A percentile compares a stretch with the other conserved stretches of the same genome.
phyloP scores from a whole-genome alignment of 2,113 vertebrate genomes.

The Bettongia penicillata region DNA sequence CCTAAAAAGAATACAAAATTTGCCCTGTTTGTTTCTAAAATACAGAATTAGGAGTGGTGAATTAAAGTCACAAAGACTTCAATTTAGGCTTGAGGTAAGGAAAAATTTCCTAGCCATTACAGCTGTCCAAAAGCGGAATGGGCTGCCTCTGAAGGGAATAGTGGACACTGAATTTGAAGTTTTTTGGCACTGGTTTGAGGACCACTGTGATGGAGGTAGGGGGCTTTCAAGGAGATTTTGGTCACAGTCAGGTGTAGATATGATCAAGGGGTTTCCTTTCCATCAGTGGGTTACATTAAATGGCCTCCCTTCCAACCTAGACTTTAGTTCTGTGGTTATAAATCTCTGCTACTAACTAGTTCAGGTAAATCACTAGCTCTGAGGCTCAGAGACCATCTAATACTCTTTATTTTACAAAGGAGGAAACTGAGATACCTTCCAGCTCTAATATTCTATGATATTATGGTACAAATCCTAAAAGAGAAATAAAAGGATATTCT shows the following conservation, averaged over 20 bases:
- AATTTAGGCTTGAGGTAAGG: not conserved
- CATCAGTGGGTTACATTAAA: not conserved
- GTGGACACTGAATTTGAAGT: not conserved
- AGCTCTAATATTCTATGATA: not conserved
- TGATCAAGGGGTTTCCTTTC: not conserved
- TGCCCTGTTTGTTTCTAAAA: not conserved
- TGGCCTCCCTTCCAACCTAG: not conserved
- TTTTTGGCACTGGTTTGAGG: not conserved
- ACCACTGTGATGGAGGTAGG: no score
- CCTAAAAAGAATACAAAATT: not conserved
- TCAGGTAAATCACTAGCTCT: not conserved
- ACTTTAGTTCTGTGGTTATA: not conserved
- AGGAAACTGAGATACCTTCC: not conserved
- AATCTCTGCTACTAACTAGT: not conserved
- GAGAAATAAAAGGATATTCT: not conserved
- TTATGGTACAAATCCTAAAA: not conserved
- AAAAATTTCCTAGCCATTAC: not conserved
- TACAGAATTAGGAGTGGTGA: not conserved
- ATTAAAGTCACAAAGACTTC: not conserved
- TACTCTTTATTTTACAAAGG: not conserved
- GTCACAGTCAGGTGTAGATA: not conserved
- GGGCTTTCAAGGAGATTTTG: not conserved
- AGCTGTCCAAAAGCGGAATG: not conserved
- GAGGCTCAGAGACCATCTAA: not conserved
- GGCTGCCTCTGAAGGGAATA: not conserved